A percentile compares a stretch with the other conserved stretches of the same genome.
Evolutionary conservation across 1,140 invertebrate species (phyloP).

Genomic region (Solenopsis fugax): DNA sequence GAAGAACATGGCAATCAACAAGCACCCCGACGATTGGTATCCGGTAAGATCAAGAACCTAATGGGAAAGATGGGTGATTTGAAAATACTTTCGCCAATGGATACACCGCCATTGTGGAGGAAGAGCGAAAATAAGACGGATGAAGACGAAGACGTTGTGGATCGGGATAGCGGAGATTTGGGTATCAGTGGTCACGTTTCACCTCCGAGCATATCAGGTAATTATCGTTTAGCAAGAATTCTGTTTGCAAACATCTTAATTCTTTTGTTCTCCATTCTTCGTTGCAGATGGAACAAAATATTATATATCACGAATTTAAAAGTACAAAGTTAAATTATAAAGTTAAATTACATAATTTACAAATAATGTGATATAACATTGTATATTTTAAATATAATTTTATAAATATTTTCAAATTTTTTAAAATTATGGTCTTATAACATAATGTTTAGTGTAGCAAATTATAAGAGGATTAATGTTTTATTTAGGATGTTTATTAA

Average conservation of each 20-base stretch:
- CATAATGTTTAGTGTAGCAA: background rate
- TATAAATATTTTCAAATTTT: too few relatives aligned
- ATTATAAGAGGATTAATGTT: background rate
- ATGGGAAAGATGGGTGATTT: constrained; percentile 84
- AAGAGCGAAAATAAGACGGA: constrained; percentile 80
- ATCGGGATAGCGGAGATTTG: constrained; percentile 77
- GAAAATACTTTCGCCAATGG: constrained; percentile 84
- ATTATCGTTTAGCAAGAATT: background rate
- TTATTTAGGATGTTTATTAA: background rate
- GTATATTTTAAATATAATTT: background rate
- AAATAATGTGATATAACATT: background rate
- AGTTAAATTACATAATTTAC: background rate
- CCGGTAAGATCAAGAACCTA: constrained; percentile 83
- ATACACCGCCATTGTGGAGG: constrained; percentile 80
- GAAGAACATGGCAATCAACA: constrained; percentile 66
- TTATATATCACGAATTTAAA: background rate
- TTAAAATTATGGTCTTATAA: too few relatives aligned
- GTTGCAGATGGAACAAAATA: background rate
- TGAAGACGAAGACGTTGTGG: constrained; percentile 69
- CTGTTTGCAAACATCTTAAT: background rate
- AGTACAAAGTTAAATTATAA: too few relatives aligned
- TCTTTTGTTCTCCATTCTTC: background rate
- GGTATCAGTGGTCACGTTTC: constrained; percentile 70
- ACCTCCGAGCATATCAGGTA: constrained; percentile 77
- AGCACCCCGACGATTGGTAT: constrained; percentile 75